Conservation (phyloP, 2,113 vertebrate genomes). For the Azemiops feae region DNA sequence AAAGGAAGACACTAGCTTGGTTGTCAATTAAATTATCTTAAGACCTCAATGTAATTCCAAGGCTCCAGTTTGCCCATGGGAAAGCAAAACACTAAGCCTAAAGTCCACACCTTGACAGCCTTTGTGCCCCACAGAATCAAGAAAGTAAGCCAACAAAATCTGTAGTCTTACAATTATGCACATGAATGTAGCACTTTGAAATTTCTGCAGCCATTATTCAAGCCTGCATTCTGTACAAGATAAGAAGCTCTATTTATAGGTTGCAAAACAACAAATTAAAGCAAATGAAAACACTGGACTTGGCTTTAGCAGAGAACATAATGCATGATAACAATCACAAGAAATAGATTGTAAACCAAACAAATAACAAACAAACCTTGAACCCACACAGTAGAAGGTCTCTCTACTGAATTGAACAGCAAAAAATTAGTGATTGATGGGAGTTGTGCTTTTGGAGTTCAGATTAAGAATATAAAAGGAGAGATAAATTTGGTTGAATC, state of each 20-base stretch:
- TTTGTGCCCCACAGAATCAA: neutral
- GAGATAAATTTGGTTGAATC: neutral
- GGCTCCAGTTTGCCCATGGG: neutral
- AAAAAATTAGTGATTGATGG: neutral
- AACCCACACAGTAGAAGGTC: neutral
- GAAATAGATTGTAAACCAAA: neutral
- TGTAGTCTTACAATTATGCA: neutral
- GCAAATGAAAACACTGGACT: neutral
- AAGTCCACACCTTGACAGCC: neutral
- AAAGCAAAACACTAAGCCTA: neutral
- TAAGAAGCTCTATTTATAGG: neutral
- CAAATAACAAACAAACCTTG: neutral
- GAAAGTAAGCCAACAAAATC: neutral
- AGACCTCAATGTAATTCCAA: neutral
- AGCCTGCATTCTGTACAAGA: neutral
- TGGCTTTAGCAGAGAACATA: neutral
- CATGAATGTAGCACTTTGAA: neutral
- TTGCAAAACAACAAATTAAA: neutral
- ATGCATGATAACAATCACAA: neutral
- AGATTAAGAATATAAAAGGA: neutral
- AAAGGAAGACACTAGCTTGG: neutral
- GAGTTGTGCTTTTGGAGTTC: neutral
- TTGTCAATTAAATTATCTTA: neutral
- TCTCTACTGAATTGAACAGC: neutral
- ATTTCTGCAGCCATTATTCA: neutral